Conservation (phyloP, 2,113 vertebrate genomes). For the Thomomys bottae region DNA sequence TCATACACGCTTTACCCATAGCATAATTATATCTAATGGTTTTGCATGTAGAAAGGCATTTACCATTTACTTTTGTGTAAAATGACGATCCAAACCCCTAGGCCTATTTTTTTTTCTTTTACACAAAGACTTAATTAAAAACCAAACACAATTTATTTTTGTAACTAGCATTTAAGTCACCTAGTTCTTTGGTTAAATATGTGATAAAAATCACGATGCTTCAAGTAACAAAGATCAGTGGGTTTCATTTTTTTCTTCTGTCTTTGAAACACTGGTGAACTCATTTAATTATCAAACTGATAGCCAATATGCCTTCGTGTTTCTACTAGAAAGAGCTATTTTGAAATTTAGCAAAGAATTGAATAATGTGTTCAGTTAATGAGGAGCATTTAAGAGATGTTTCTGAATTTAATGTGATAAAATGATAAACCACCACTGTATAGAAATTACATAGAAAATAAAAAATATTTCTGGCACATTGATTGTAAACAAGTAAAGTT, state of each 20-base stretch:
- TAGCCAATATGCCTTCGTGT: slow-evolving; percentile 70
- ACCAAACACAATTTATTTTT: slow-evolving; percentile 80
- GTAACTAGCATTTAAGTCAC: slow-evolving; percentile 79
- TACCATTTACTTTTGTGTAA: slow-evolving; percentile 85
- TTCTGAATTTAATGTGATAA: slow-evolving; percentile 70
- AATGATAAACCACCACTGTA: slow-evolving; percentile 45
- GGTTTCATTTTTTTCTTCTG: slow-evolving; percentile 7
- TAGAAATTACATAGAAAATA: neutral
- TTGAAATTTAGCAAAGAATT: slow-evolving; percentile 76
- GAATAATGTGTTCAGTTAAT: slow-evolving; percentile 71
- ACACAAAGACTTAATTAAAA: slow-evolving; percentile 86
- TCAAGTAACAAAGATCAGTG: slow-evolving; percentile 64
- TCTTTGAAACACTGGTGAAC: slow-evolving; percentile 72
- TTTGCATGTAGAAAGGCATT: slow-evolving; percentile 83
- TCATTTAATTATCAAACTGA: slow-evolving; percentile 77
- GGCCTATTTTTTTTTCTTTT: slow-evolving; percentile 71
- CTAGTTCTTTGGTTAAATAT: slow-evolving; percentile 73
- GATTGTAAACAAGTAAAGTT: slow-evolving; percentile 35
- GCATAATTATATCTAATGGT: slow-evolving; percentile 87
- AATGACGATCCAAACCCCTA: slow-evolving; percentile 82
- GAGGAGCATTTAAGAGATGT: slow-evolving; percentile 66
- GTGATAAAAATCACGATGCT: slow-evolving; percentile 66
- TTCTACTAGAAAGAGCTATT: slow-evolving; percentile 79
- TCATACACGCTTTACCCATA: slow-evolving; percentile 82
- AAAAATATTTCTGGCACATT: neutral